These are phyloP conservation scores for Cotesia typhae DNA, from an alignment of 1,140 invertebrate species.

Conservation along the genomic window DNA sequence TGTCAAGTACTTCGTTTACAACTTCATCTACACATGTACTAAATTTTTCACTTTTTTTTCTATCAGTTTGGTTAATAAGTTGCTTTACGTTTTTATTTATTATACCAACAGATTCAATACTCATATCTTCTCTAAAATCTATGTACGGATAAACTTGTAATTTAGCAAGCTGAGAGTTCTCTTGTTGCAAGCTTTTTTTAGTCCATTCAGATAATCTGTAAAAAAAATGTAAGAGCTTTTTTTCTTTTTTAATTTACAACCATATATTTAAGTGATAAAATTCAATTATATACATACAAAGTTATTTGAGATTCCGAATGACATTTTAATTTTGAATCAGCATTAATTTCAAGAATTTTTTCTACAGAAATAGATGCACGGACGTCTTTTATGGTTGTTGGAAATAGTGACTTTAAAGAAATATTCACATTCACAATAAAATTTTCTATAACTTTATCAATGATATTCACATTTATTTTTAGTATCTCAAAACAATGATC, in stretches of 20 bases:
- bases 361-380: conserved; percentile 67
- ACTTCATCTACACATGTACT: conserved; percentile 67
- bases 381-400: conserved; percentile 68
- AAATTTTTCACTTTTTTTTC: conserved; percentile 70
- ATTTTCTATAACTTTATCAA: conserved; percentile 69
- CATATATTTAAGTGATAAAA: too few species aligned
- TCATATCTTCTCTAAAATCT: conserved; percentile 83
- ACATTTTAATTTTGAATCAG: conserved; percentile 47
- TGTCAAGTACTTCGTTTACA: conserved; percentile 71
- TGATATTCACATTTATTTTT: conserved; percentile 64
- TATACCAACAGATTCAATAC: conserved; percentile 74
- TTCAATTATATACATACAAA: conserved; percentile 48
- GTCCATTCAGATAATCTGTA: conserved; percentile 60
- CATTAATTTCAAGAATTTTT: conserved; percentile 50
- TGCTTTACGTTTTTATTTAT: conserved; percentile 69
- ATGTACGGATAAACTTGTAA: conserved; percentile 76
- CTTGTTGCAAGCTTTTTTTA: conserved; percentile 69
- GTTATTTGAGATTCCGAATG: conserved; percentile 49
- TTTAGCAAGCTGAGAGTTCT: conserved; percentile 68
- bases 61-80: conserved; percentile 68
- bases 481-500: conserved; percentile 63
- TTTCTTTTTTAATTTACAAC: too few species aligned
- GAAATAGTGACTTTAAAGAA: conserved; percentile 69
- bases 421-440: conserved; percentile 69
- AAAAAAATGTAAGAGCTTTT: conserved; percentile 18